phyloP scores from a whole-genome alignment of 2,888 invertebrate genomes.

The Nomada goodeniana region DNA sequence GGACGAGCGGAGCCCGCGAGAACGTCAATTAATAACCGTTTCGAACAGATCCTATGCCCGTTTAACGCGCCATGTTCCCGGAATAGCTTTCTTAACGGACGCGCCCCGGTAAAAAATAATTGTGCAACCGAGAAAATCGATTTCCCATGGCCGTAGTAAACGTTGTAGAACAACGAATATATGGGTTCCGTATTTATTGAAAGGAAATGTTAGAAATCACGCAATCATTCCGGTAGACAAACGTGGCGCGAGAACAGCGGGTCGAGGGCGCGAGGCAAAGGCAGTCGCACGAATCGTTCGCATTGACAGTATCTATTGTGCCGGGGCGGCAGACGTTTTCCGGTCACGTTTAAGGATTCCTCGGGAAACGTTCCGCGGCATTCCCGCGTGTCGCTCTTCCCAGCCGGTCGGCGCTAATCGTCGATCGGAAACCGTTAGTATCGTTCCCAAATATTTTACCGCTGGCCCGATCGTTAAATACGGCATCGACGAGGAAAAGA shows the following conservation, averaged over 20 bases:
- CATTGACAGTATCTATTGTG: conserved; percentile 63
- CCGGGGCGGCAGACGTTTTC: conserved; percentile 56
- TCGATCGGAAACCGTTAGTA: conserved; percentile 46
- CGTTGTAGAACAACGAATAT: background rate
- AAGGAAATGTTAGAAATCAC: conserved; percentile 31
- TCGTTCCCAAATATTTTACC: conserved; percentile 39
- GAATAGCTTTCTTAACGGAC: background rate
- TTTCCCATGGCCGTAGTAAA: background rate
- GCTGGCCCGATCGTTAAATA: background rate
- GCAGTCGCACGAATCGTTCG: conserved; percentile 61
- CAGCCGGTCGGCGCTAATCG: conserved; percentile 27
- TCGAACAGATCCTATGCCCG: conserved; percentile 62
- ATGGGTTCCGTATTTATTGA: background rate
- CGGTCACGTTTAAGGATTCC: conserved; percentile 54
- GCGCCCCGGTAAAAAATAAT: background rate
- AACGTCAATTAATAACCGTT: conserved; percentile 75
- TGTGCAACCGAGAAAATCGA: background rate
- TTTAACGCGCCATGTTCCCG: background rate
- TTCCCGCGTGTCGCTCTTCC: conserved; percentile 39
- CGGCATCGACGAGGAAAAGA: background rate
- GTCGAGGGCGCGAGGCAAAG: conserved; percentile 40
- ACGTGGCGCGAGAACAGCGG: background rate
- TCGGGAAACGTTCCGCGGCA: conserved; percentile 49
- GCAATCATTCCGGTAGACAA: conserved; percentile 1
- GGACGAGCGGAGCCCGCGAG: conserved; percentile 71